Conservation (phyloP, 2,888 invertebrate species). For the Leucoma salicis region DNA sequence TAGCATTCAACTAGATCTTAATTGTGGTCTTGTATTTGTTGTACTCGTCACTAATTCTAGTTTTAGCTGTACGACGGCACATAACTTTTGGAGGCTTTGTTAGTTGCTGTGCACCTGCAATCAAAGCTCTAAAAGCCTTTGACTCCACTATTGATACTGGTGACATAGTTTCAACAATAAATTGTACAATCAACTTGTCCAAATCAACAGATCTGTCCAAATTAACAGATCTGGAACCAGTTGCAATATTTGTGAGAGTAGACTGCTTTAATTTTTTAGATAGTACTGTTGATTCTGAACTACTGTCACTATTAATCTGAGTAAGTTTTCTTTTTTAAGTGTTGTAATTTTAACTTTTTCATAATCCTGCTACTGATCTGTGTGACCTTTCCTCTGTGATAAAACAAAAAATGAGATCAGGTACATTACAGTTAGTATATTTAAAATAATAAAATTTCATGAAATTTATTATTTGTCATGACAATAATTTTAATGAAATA, state of each 20-base stretch:
- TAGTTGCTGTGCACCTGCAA: conserved; percentile 22
- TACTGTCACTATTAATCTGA: background rate
- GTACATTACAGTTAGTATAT: background rate
- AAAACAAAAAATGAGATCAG: background rate
- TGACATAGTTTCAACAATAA: conserved; percentile 24
- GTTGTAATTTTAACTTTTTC: background rate
- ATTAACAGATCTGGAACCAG: background rate
- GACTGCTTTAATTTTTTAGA: background rate
- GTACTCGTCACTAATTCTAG: conserved; percentile 4
- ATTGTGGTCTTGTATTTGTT: background rate
- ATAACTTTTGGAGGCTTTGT: conserved; percentile 20
- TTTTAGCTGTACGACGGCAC: conserved; percentile 11
- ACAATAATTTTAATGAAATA: too few relatives aligned
- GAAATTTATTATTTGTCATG: background rate
- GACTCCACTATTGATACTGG: conserved; percentile 24
- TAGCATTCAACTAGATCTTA: background rate
- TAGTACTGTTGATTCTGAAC: background rate
- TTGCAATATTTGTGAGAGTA: background rate
- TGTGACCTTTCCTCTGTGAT: background rate
- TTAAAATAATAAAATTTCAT: background rate
- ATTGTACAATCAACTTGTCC: conserved; percentile 2
- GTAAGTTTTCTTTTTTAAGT: background rate
- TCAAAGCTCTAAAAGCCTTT: conserved; percentile 23
- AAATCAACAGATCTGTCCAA: background rate
- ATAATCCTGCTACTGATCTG: background rate